Base-by-base conservation (phyloP, 2,113 vertebrate genomes). In the Eubucco bourcierii region DNA sequence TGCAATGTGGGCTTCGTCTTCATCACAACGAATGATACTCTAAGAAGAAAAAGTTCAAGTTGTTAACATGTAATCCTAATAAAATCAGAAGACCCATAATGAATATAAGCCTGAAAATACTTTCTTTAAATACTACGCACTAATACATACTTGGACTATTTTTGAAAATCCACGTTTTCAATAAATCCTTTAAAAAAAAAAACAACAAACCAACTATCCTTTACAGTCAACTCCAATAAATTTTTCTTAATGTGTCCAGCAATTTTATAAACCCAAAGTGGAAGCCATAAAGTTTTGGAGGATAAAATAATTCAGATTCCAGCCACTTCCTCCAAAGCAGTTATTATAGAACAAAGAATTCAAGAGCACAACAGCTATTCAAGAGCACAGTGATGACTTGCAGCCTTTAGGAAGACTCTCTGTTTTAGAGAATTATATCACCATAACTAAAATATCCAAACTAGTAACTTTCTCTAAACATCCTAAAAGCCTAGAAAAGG, bases 1-100 rank as follows among this genome's bases (percentile, higher is more conserved):
- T 41, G 99, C 99, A 27, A 99, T 95, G 20, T 99, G 99, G 93
- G 98, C 98, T 97, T 99, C 99, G 59, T 99, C 99, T 97, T 99
- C 99, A 84, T 99, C 99, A 0, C 99, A 99, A 66, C 99, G 99
- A 78, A 99, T 98, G 47, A 99, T 96, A 88, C 98, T 98, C 99
- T 99, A 75, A 95, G 50, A 87, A 77, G 87, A 80, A 75, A 68
- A 11, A 28, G 44, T 46, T 29, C 8, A 80, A 70, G 13, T 28
- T 56, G 28, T 93, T 87, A 93, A 88, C 60, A 72, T 27, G 75
- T 58, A 86, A 92, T 10, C 11, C 9, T 7, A 88, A 3, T 25
- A 73, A 87, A 52, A 52, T 5, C 0, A 9, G 9, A 61, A 79
- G 33, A 56, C 17, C 11, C 44, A 63, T 5, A 46, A 85, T 23